These are phyloP conservation scores for Paramormyrops hopkinsi DNA, from an alignment of 2,797 vertebrate species.

Conservation along the genomic window DNA sequence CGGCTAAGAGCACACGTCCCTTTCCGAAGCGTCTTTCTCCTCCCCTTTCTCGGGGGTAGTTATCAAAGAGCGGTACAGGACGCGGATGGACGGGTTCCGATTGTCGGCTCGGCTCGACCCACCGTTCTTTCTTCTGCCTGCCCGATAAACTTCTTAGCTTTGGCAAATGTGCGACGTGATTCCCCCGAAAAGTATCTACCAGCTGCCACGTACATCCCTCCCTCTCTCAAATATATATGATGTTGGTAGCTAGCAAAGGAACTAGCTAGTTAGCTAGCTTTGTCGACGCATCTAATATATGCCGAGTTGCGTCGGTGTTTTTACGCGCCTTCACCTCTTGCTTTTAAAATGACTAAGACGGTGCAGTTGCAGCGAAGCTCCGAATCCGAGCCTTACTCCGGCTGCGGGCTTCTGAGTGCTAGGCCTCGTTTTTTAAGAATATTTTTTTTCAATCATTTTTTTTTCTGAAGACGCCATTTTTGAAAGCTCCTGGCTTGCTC, in stretches of 20 bases:
- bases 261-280: slow-evolving; percentile 20
- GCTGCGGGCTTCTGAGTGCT: slow-evolving; percentile 38
- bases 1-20: neutral
- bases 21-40: neutral
- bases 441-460: slow-evolving; percentile 63
- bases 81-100: neutral
- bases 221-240: neutral
- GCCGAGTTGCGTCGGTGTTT: slow-evolving; percentile 39
- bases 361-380: neutral
- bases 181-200: neutral
- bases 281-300: slow-evolving; percentile 70
- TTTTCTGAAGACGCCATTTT: slow-evolving; percentile 75
- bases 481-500: slow-evolving; percentile 64
- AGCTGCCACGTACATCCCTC: neutral
- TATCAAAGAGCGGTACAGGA: neutral
- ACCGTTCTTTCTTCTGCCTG: neutral
- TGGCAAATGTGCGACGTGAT: neutral
- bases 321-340: slow-evolving; percentile 29
- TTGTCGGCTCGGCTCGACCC: neutral
- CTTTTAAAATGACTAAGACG: neutral
- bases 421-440: slow-evolving; percentile 56
- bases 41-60: neutral
- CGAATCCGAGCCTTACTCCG: slow-evolving; percentile 34
- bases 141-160: neutral
- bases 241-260: slow-evolving; percentile 8